phyloP scores from a whole-genome alignment of 2,888 invertebrate genomes.

The Stratiomys singularior region DNA sequence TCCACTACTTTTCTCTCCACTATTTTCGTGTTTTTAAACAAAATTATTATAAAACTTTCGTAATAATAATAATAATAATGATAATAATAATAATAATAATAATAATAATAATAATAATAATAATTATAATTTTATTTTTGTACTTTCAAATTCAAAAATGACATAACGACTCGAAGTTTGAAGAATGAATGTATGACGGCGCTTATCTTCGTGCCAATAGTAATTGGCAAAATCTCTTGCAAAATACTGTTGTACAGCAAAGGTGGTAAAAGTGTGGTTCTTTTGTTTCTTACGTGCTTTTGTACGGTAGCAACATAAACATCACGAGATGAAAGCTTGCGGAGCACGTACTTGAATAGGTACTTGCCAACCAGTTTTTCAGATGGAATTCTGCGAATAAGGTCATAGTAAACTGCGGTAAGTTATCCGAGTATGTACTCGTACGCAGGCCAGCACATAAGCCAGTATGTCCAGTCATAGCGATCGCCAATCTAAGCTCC shows the following conservation, averaged over 20 bases:
- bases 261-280: conserved; percentile 34
- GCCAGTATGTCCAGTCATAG: background rate
- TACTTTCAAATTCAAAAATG: no score
- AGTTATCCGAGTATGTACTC: conserved; percentile 4
- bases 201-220: background rate
- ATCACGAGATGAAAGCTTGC: conserved; percentile 41
- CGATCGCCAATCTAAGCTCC: background rate
- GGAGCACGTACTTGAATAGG: conserved; percentile 34
- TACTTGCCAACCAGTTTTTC: conserved; percentile 43
- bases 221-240: conserved; percentile 28
- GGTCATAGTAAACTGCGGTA: conserved; percentile 33
- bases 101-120: no score
- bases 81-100: no score
- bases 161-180: no score
- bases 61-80: no score
- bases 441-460: background rate
- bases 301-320: conserved; percentile 39
- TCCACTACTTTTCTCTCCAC: no score
- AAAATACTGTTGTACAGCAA: conserved; percentile 22
- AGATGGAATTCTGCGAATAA: conserved; percentile 44
- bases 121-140: no score
- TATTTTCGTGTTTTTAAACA: no score
- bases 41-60: no score
- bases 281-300: conserved; percentile 5
- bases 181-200: no score